Percentiles rank a stretch among this genome's conserved stretches.
Evolutionary conservation across 2,797 vertebrate species (phyloP).

Genomic region (Bryconaethiops microstoma): DNA sequence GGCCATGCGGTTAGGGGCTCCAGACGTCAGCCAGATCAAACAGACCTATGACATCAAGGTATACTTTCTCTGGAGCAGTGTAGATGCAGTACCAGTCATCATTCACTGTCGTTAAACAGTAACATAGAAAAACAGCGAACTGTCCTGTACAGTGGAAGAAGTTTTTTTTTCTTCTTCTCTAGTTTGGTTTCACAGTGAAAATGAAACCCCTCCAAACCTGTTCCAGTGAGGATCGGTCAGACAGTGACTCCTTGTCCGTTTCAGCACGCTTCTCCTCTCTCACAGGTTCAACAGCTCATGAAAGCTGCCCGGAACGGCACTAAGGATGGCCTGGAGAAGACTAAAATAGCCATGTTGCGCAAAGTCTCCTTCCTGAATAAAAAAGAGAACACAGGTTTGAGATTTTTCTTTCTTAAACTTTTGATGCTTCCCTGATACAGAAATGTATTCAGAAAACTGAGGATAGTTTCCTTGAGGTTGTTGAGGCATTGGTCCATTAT

Average conservation of each 20-base stretch:
- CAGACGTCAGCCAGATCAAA: constrained; percentile 84
- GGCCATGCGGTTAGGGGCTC: constrained; percentile 82
- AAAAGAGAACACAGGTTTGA: constrained; percentile 81
- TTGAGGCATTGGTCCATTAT: not conserved
- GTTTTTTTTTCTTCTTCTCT: constrained; percentile 7
- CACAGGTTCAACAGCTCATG: constrained; percentile 90
- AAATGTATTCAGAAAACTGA: not conserved
- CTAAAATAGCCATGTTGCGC: constrained; percentile 86
- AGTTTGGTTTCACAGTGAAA: constrained; percentile 46
- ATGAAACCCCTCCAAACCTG: constrained; percentile 44
- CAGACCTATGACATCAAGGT: constrained; percentile 90
- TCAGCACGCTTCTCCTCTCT: constrained; percentile 31
- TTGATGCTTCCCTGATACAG: not conserved
- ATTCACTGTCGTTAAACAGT: not conserved
- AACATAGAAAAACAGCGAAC: constrained; percentile 2
- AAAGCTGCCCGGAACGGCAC: constrained; percentile 88
- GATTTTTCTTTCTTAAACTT: constrained; percentile 33
- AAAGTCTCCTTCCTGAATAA: constrained; percentile 87
- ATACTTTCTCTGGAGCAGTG: constrained; percentile 50
- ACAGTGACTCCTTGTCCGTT: constrained; percentile 23
- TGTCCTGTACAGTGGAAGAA: constrained; percentile 8
- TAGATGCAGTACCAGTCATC: constrained; percentile 14
- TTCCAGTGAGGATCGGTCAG: constrained; percentile 32
- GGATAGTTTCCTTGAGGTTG: too few species aligned
- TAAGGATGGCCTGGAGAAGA: constrained; percentile 88